These are phyloP conservation scores for Micronisus gabar DNA, from an alignment of 2,113 vertebrate species.

Conservation along the genomic window DNA sequence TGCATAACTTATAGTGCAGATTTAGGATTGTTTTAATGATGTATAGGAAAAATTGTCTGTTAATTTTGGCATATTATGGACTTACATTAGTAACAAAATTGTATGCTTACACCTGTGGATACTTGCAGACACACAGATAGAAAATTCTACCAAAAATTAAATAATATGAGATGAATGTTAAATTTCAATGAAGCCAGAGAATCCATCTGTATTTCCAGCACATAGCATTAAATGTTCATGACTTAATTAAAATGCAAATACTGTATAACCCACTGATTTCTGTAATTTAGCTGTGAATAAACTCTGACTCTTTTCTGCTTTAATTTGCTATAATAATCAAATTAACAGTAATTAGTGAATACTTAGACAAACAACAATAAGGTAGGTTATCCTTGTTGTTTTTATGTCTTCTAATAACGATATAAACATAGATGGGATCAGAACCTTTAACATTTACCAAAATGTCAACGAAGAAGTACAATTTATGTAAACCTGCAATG, in stretches of 20 bases:
- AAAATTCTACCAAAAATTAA: background rate
- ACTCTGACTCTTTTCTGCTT: conserved; percentile 7
- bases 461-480: background rate
- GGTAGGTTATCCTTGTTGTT: background rate
- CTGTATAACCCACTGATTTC: conserved; percentile 4
- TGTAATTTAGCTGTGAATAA: conserved; percentile 18
- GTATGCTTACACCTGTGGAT: background rate
- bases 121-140: rapidly evolving
- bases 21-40: background rate
- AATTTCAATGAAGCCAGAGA: background rate
- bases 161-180: background rate
- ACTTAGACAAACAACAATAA: conserved; percentile 2
- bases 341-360: conserved; percentile 37
- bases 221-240: background rate
- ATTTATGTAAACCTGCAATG: background rate
- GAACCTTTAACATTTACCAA: background rate
- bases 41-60: background rate
- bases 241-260: conserved; percentile 51
- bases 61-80: background rate
- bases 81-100: background rate
- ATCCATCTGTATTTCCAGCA: background rate
- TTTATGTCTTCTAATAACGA: background rate
- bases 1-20: background rate
- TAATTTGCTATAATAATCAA: conserved; percentile 23
- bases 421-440: background rate